Evolutionary conservation across 92 coral and sea anemone species (phyloP), one percentile per base, ranked within the genome.

Genomic region (Montipora capitata): DNA sequence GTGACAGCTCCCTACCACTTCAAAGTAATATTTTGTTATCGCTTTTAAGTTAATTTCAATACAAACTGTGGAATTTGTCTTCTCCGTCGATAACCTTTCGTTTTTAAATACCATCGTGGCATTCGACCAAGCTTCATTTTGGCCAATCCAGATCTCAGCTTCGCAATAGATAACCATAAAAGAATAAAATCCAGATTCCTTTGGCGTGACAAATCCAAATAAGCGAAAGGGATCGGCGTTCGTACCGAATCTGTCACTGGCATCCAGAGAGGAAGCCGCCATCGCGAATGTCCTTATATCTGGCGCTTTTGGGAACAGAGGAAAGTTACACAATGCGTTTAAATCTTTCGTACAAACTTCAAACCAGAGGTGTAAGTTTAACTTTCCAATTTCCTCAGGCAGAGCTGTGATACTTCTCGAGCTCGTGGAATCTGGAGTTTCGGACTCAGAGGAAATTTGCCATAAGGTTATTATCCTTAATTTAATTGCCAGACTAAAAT

Each of bases 301-400:
- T 14, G 96, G 96, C 7, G 89, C 92, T 35, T 79, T 90, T 8
- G 96, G 96, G 39, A 90, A 93, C 81, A 93, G 78, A 2, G 94
- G 94, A 48, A 78, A 74, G 38, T 87, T 61, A 58, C 96, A 90
- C 58, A 93, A 44, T 10, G 76, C n/a, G 20, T 90, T 79, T 11
- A 90, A 9, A 54, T 65, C 65, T 27, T 42, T 7, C 39, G 82
- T 72, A 10, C 86, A 79, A 4, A 71, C 67, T 2, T 64, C 82
- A 40, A 52, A 56, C 96, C 96, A 93, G 2, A 87, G 4, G 39
- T 87, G 92, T 6, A 77, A 63, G 72, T 83, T 80, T 45, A 87
- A 71, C 9, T 52, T 54, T 27, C 88, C 88, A 18, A 51, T 7
- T 8, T 1, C 27, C 8, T 8, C n/a, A 3, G 48, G 39, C 49